phyloP scores from a whole-genome alignment of 2,888 invertebrate species.

The Brachyopa scutellaris region DNA sequence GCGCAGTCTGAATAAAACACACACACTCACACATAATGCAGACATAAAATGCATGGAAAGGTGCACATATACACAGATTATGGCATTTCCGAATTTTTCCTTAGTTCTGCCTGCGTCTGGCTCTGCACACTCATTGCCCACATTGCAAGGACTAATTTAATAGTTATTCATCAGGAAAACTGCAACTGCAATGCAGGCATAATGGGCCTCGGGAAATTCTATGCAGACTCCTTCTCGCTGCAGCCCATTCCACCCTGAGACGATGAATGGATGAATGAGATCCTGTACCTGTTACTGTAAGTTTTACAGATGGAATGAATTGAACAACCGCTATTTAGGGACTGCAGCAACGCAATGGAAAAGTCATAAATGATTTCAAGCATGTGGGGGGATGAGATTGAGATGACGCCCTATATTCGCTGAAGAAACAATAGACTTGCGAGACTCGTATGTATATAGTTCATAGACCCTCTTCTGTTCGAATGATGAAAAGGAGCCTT shows the following conservation, averaged over 20 bases:
- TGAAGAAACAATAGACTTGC: too few species aligned
- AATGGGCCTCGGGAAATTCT: constrained; percentile 67
- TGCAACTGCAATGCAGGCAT: constrained; percentile 71
- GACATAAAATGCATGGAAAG: constrained; percentile 35
- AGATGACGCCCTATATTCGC: too few species aligned
- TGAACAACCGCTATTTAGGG: constrained; percentile 51
- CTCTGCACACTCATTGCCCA: background rate
- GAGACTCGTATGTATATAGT: too few species aligned
- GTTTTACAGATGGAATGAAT: constrained; percentile 55
- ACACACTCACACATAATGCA: constrained; percentile 37
- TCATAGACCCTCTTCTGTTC: too few species aligned
- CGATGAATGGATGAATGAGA: constrained; percentile 52
- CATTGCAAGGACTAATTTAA: constrained; percentile 65
- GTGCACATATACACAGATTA: constrained; percentile 11
- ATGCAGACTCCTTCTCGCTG: constrained; percentile 47
- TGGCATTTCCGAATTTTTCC: constrained; percentile 47
- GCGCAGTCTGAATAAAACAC: constrained; percentile 12
- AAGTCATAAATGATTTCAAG: constrained; percentile 63
- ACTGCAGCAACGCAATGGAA: background rate
- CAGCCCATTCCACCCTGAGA: background rate
- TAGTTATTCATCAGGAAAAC: constrained; percentile 72
- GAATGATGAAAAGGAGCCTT: too few species aligned
- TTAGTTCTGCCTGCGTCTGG: background rate
- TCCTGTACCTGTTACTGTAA: constrained; percentile 58
- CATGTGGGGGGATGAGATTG: too few species aligned